Evolutionary conservation across 2,888 invertebrate genomes (phyloP), one percentile per base, ranked within the genome.

Genomic region (Andrena hattorfiana): DNA sequence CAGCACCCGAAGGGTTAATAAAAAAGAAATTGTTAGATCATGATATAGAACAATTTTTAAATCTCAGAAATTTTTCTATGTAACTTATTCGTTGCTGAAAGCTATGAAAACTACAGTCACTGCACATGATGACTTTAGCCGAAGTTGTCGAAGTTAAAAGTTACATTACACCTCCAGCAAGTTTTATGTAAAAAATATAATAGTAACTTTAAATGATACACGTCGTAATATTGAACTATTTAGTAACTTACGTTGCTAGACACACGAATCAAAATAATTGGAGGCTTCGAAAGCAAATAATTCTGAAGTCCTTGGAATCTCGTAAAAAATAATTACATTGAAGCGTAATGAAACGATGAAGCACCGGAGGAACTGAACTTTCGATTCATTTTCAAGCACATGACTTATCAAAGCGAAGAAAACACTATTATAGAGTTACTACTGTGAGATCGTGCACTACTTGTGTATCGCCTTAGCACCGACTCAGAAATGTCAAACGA

Each of bases 401-500:
- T 13, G 26, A 62, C 23, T n/a, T 60, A 51, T 60, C 42, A 30
- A 23, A 20, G 30, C 23, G 13, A 62, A 20, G 16, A 7, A 49
- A 54, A 64, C 8, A 54, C 59, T 59, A 70, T 30, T 23, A n/a
- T 48, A 51, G 26, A 42, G 35, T 70, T 51, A 32, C n/a, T 51
- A 32, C n/a, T 30, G 16, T 23, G 63, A 70, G 48, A 67, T 72
- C 62, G 67, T 48, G 59, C 69, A 56, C 70, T 72, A 81, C 77
- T 78, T 81, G 85, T 82, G 81, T 86, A 85, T 87, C 84, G 86
- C 74, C 72, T 83, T 82, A 83, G 82, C 77, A 84, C 74, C 68
- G 81, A 89, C 82, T 83, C 75, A 67, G 87, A 90, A 90, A 87
- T 90, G 90, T 90, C 89, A 90, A 87, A 84, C 67, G 83, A 77